Conservation (phyloP, 2,888 invertebrate species). For the Cinara cedri region DNA sequence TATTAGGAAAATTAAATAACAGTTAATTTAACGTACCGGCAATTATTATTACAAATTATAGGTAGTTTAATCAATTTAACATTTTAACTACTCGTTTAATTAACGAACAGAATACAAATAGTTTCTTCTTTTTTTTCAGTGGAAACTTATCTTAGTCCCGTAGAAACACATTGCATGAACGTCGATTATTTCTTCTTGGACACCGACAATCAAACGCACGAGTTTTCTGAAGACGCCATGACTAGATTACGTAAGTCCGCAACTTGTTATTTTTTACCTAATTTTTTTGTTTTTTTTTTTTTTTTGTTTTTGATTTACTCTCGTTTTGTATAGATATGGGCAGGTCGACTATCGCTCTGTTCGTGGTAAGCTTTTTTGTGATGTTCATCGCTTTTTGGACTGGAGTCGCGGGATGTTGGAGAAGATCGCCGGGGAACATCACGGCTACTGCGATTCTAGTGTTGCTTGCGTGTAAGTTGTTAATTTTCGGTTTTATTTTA, state of each 20-base stretch:
- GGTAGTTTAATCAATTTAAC: too few species aligned
- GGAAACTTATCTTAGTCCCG: slow-evolving; percentile 86
- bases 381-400: slow-evolving; percentile 94
- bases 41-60: too few species aligned
- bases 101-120: too few species aligned
- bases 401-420: slow-evolving; percentile 96
- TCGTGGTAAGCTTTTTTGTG: slow-evolving; percentile 89
- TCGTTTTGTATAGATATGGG: slow-evolving; percentile 73
- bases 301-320: not conserved
- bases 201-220: slow-evolving; percentile 81
- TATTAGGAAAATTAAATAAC: too few species aligned
- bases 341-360: slow-evolving; percentile 89
- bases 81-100: too few species aligned
- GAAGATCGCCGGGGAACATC: slow-evolving; percentile 90
- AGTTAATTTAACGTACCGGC: too few species aligned
- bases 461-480: slow-evolving; percentile 80
- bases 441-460: slow-evolving; percentile 91
- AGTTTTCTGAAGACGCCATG: slow-evolving; percentile 82
- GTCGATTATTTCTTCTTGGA: slow-evolving; percentile 92
- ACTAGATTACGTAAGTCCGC: slow-evolving; percentile 76
- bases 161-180: slow-evolving; percentile 93
- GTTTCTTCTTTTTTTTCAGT: slow-evolving; percentile 68
- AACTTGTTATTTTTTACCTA: not conserved
- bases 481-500: not conserved
- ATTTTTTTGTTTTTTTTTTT: not conserved